phyloP scores from a whole-genome alignment of 2,797 vertebrate species.

The Remorina albescens region DNA sequence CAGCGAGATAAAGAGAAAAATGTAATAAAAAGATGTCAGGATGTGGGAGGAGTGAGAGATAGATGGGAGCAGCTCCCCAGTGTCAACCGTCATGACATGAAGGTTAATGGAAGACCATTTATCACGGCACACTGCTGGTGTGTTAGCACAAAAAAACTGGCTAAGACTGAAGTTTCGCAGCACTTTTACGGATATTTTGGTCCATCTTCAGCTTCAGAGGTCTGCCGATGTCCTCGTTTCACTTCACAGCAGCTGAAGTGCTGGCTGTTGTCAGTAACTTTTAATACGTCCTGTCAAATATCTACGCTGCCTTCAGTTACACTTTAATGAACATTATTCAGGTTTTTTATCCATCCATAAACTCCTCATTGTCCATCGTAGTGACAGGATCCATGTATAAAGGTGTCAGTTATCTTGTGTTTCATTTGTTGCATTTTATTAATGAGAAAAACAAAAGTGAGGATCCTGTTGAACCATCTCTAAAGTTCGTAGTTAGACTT shows the following conservation, averaged over 20 bases:
- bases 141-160: constrained; percentile 10
- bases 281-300: background rate
- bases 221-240: constrained; percentile 10
- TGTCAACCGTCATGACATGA: constrained; percentile 59
- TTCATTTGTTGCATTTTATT: no score
- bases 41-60: constrained; percentile 55
- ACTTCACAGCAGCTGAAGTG: background rate
- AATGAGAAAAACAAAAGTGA: no score
- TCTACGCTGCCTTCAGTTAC: background rate
- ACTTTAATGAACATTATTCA: background rate
- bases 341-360: background rate
- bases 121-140: constrained; percentile 54
- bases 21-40: constrained; percentile 57
- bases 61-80: constrained; percentile 57
- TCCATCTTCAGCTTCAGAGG: background rate
- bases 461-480: no score
- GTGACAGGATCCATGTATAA: no score
- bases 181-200: background rate
- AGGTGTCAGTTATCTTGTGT: no score
- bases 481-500: no score
- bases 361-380: no score
- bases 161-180: background rate
- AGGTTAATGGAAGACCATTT: constrained; percentile 77
- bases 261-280: background rate
- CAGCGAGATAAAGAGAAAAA: constrained; percentile 22